Base-by-base conservation (phyloP, 2,113 vertebrate genomes). In the Amphiprion percula region DNA sequence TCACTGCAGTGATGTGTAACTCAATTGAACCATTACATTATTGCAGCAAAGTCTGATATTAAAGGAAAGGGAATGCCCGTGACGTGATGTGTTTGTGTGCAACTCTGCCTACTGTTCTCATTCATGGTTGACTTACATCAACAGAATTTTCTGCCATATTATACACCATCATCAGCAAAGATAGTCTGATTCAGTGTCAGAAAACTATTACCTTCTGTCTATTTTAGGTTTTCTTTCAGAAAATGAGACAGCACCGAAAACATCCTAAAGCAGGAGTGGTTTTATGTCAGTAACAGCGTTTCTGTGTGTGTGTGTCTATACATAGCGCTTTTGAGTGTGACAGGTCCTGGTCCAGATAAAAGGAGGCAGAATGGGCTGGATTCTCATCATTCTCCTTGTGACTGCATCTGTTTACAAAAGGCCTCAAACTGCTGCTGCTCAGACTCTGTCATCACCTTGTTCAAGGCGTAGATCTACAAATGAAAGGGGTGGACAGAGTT, bases 371-470 rank as follows among this genome's bases (percentile, higher is more conserved):
- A 16, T 4, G 4, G 53, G 44, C 14, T 11, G 61, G 47, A 19
- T 7, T 37, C 24, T 96, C 92, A 95, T 97, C 93, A 99, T 53
- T 99, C 96, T 54, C 93, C 92, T 2, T 96, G 92, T 1, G 95
- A 89, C 87, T 98, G 96, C 97, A 99, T 99, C 94, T 99, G 98
- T 87, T 97, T 97, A 86, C 97, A 98, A 80, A 99, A 99, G 63
- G 96, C 93, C 54, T 99, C 97, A 21, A 99, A 99, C 93, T 99
- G 98, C 91, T 97, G 97, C 93, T 99, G 98, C 79, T 98, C 98
- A 93, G 99, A 89, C 65, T 98, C 98, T 0, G 98, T 99, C 98
- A 99, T 99, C 88, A 98, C 96, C 55, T 98, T 96, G 93, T 99
- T 99, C 85, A 99, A 93, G 21, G 97, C 97, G 1, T 99, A 99